A percentile compares a stretch with the other conserved stretches of the same genome.
phyloP scores from a whole-genome alignment of 1,140 invertebrate species.

The Drosophila equinoxialis region DNA sequence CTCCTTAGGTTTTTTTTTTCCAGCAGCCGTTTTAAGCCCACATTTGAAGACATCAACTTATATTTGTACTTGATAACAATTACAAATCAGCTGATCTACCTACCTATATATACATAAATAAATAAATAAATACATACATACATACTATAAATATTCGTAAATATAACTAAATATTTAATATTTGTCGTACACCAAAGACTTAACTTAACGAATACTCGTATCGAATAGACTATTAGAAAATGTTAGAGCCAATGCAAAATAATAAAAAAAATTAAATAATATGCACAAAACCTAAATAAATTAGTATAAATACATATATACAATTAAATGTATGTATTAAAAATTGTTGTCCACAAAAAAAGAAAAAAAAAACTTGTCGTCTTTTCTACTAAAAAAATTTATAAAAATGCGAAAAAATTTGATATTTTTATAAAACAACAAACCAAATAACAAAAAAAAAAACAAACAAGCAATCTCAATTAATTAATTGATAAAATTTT shows the following conservation, averaged over 20 bases:
- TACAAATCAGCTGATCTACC: constrained; percentile 58
- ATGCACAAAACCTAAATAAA: constrained; percentile 4
- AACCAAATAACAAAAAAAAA: constrained; percentile 27
- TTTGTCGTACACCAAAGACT: constrained; percentile 69
- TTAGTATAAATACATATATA: constrained; percentile 19
- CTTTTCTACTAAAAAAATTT: constrained; percentile 54
- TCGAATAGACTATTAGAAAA: constrained; percentile 71
- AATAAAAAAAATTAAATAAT: constrained; percentile 4
- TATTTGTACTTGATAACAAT: constrained; percentile 21
- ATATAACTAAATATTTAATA: constrained; percentile 26
- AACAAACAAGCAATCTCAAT: constrained; percentile 15
- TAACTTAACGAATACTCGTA: constrained; percentile 58
- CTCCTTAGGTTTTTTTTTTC: background rate
- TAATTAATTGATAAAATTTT: constrained; percentile 60
- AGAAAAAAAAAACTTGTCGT: constrained; percentile 41
- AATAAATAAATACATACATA: constrained; percentile 20
- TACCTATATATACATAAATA: constrained; percentile 24
- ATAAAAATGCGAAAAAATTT: constrained; percentile 53
- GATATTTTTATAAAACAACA: constrained; percentile 67
- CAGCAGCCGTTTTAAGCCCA: background rate
- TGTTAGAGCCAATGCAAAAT: constrained; percentile 45
- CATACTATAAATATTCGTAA: background rate
- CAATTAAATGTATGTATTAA: constrained; percentile 39
- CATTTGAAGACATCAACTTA: constrained; percentile 22
- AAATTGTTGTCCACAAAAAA: constrained; percentile 53